Evolutionary conservation across 2,797 vertebrate species (phyloP).

Genomic region (Anguilla marmorata): DNA sequence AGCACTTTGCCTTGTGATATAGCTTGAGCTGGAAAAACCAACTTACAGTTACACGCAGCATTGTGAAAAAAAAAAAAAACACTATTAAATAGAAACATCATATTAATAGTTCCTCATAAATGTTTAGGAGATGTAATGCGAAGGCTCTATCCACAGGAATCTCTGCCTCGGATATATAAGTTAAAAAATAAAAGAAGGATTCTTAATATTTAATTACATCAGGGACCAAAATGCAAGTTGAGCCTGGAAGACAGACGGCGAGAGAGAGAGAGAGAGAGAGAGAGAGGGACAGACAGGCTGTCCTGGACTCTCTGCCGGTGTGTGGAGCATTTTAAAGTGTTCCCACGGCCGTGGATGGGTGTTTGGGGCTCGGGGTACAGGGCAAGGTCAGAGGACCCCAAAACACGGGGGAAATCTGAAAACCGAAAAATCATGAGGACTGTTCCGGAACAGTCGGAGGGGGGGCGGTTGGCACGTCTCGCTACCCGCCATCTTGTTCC

Average conservation of each 20-base stretch:
- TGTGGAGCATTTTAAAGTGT: slow-evolving; percentile 36
- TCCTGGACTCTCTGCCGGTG: slow-evolving; percentile 37
- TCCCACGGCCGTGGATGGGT: slow-evolving; percentile 38
- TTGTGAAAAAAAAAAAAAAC: neutral
- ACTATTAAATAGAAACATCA: neutral
- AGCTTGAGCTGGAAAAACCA: neutral
- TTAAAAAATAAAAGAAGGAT: slow-evolving; percentile 44
- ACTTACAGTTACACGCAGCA: neutral
- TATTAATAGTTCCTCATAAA: slow-evolving; percentile 38
- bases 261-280: slow-evolving; percentile 26
- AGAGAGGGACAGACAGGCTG: neutral
- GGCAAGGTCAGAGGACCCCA: neutral
- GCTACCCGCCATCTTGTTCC: neutral
- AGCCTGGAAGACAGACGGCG: slow-evolving; percentile 19
- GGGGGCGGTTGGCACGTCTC: neutral
- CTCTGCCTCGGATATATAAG: slow-evolving; percentile 26
- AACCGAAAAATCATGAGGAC: neutral
- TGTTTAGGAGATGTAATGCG: slow-evolving; percentile 44
- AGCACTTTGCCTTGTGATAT: slow-evolving; percentile 8
- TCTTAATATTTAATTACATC: slow-evolving; percentile 51
- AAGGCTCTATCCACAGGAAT: slow-evolving; percentile 32
- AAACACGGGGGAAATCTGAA: slow-evolving; percentile 1
- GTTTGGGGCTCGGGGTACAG: slow-evolving; percentile 22
- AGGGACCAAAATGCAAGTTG: slow-evolving; percentile 32
- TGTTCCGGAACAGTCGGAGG: neutral